phyloP scores from a whole-genome alignment of 2,797 vertebrate genomes.

The Tarsius wallacei region DNA sequence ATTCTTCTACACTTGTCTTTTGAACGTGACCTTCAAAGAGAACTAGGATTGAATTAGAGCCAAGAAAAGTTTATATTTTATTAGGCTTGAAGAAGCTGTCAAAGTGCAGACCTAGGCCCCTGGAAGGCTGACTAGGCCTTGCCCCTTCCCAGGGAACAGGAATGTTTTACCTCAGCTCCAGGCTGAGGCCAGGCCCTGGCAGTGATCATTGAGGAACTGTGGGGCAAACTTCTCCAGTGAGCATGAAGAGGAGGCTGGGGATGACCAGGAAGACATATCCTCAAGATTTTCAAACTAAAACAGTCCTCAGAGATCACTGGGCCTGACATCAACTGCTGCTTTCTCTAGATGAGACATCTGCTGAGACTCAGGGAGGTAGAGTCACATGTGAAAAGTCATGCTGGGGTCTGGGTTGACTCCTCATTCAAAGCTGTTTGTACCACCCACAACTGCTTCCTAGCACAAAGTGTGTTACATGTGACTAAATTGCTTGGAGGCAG shows the following conservation, averaged over 20 bases:
- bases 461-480: accelerated
- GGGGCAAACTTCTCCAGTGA: neutral
- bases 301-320: accelerated
- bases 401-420: neutral
- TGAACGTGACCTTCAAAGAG: neutral
- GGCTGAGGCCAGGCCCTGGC: neutral
- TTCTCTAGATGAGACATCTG: neutral
- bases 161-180: accelerated
- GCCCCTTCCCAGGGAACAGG: accelerated
- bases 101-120: no score
- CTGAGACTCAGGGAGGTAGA: neutral
- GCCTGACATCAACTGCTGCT: neutral
- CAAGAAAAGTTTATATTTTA: neutral
- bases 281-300: neutral
- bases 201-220: neutral
- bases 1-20: neutral
- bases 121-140: neutral
- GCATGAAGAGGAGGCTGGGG: neutral
- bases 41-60: neutral
- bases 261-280: no score
- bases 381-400: neutral
- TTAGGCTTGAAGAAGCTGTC: neutral
- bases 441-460: accelerated
- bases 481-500: neutral
- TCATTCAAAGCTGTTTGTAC: accelerated